Evolutionary conservation across 2,797 vertebrate species (phyloP), one percentile per base, ranked within the genome.

Genomic region (Yasuhikotakia modesta): DNA sequence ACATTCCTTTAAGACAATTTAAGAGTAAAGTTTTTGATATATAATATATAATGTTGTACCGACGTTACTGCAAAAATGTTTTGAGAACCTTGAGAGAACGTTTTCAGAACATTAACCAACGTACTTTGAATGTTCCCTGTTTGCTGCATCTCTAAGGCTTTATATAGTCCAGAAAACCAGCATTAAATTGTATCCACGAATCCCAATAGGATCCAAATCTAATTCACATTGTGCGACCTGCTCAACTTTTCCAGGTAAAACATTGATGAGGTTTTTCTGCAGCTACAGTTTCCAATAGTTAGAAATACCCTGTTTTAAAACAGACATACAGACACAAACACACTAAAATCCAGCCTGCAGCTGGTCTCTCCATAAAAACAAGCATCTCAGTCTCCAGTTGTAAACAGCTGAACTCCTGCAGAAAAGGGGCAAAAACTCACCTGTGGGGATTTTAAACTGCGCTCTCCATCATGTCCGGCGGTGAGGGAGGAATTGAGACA

Each of bases 341-440:
- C 3, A n/a, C 55, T 45, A 70, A 77, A 69, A 45, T 22, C 57
- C 52, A 55, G 61, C 72, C 39, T 60, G 39, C n/a, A 22, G 45
- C 71, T 52, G 24, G 21, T 76, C 73, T 27, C 43, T 61, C n/a
- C 27, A 21, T 58, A 19, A 24, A 77, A 77, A 77, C 66, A 61
- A 76, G 69, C 10, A 60, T 8, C 24, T 68, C 53, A 2, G 45
- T 76, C 19, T 77, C 66, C 45, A 32, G 52, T 68, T 4, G 1
- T 39, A 77, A 77, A 70, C 45, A 63, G 30, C 22, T 52, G 50
- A 30, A 35, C 14, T 11, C 58, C 70, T 39, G n/a, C 64, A 48
- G 39, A 68, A 76, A 68, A 32, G 12, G 55, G 46, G n/a, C 14
- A 61, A 61, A 70, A 77, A 70, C 75, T 77, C 79, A 77, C 63